A percentile compares a stretch with the other conserved stretches of the same genome.
Conservation (phyloP, 2,113 vertebrate species). For the Myanophis thanlyinensis region DNA sequence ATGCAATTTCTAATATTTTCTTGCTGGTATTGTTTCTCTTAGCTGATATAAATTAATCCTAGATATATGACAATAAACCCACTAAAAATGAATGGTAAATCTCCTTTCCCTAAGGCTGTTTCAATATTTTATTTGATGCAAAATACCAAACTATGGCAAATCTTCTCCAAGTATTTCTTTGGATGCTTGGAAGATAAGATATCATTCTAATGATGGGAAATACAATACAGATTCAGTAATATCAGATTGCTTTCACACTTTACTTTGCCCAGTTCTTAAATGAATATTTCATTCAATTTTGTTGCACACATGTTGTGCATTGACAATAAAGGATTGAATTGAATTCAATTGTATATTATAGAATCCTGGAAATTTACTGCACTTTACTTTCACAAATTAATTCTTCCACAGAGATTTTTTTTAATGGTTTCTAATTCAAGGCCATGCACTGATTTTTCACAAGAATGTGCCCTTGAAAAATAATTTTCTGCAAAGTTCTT, state of each 20-base stretch:
- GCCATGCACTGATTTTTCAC: conserved; percentile 42
- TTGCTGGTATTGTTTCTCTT: not conserved
- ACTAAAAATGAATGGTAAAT: not conserved
- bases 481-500: conserved; percentile 45
- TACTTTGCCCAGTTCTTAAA: conserved; percentile 52
- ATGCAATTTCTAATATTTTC: not conserved
- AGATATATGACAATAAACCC: not conserved
- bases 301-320: too few species aligned
- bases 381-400: conserved; percentile 53
- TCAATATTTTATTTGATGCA: conserved; percentile 27
- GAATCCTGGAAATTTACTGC: conserved; percentile 50
- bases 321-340: too few species aligned
- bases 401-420: conserved; percentile 43
- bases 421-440: not conserved
- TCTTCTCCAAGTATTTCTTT: not conserved
- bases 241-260: conserved; percentile 38
- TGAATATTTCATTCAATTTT: too few species aligned
- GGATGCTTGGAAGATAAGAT: conserved; percentile 3
- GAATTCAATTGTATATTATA: too few species aligned
- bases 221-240: conserved; percentile 12
- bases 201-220: not conserved
- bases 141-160: not conserved
- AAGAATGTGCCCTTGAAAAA: conserved; percentile 42
- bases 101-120: not conserved
- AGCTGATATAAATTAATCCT: not conserved